These are phyloP conservation scores for Aethes cnicana DNA, from an alignment of 2,888 invertebrate species.

Conservation along the genomic window DNA sequence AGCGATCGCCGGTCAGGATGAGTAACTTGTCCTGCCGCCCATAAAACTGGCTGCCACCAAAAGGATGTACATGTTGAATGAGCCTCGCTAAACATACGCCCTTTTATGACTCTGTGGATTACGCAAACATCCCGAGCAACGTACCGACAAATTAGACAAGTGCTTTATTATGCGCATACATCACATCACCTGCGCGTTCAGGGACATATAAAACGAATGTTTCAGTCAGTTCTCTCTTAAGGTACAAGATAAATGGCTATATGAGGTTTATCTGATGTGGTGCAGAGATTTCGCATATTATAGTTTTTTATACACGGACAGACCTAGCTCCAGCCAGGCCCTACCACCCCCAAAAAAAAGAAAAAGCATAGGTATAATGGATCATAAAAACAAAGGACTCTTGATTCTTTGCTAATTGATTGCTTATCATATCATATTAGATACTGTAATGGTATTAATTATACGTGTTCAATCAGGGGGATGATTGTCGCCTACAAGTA, in stretches of 20 bases:
- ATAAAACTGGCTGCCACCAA: conserved; percentile 35
- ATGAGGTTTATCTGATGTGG: background rate
- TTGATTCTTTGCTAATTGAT: too few relatives aligned
- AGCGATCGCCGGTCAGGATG: conserved; percentile 42
- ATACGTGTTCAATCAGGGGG: too few relatives aligned
- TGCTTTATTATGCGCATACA: conserved; percentile 26
- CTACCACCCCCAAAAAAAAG: too few relatives aligned
- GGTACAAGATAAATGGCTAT: background rate
- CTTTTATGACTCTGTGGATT: conserved; percentile 30
- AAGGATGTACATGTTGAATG: background rate
- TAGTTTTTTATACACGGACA: too few relatives aligned
- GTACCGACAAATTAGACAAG: conserved; percentile 29
- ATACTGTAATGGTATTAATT: too few relatives aligned
- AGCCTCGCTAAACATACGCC: background rate
- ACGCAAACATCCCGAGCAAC: conserved; percentile 42
- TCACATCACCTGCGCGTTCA: conserved; percentile 17
- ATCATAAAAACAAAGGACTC: too few relatives aligned
- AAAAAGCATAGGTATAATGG: too few relatives aligned
- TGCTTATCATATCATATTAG: too few relatives aligned
- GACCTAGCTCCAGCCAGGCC: too few relatives aligned
- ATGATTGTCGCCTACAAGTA: too few relatives aligned
- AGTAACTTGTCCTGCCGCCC: conserved; percentile 50
- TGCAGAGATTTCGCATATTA: background rate
- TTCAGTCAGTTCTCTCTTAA: background rate
- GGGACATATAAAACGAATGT: conserved; percentile 9